These are phyloP conservation scores for Leguminivora glycinivorella DNA, from an alignment of 1,140 invertebrate genomes.

Conservation along the genomic window DNA sequence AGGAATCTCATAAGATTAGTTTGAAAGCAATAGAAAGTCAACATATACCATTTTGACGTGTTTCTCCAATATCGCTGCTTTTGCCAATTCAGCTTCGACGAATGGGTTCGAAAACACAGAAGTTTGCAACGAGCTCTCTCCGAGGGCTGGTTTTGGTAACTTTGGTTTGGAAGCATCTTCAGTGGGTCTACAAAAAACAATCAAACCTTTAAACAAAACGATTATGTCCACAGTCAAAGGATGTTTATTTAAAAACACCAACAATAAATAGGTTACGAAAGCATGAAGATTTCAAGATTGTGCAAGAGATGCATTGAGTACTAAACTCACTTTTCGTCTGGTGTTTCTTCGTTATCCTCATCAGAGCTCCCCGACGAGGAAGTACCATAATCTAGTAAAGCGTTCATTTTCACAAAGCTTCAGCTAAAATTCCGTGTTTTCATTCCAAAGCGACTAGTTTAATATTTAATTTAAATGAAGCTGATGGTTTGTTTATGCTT, in stretches of 20 bases:
- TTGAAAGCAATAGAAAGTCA: conserved; percentile 65
- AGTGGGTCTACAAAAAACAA: conserved; percentile 38
- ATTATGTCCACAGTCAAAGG: neutral
- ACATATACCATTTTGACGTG: conserved; percentile 94
- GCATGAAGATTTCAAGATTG: neutral
- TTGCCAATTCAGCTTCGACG: conserved; percentile 91
- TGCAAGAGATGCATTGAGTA: neutral
- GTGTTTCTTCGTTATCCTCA: conserved; percentile 45
- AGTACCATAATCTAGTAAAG: conserved; percentile 71
- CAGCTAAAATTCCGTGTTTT: conserved; percentile 12
- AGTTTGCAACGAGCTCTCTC: conserved; percentile 62
- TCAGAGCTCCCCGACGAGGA: conserved; percentile 62
- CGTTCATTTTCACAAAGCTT: conserved; percentile 59
- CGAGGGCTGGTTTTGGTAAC: conserved; percentile 71
- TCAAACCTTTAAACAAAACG: neutral
- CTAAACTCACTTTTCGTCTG: conserved; percentile 52
- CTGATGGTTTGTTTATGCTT: neutral
- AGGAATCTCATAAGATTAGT: neutral
- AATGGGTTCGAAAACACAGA: conserved; percentile 94
- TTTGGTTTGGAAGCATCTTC: conserved; percentile 58
- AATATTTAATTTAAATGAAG: neutral
- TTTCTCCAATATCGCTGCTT: conserved; percentile 92
- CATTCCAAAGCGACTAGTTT: neutral
- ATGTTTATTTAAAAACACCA: too few relatives aligned
- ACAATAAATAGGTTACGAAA: neutral